Base-by-base conservation (phyloP, 2,113 vertebrate genomes). In the Nettapus auritus region DNA sequence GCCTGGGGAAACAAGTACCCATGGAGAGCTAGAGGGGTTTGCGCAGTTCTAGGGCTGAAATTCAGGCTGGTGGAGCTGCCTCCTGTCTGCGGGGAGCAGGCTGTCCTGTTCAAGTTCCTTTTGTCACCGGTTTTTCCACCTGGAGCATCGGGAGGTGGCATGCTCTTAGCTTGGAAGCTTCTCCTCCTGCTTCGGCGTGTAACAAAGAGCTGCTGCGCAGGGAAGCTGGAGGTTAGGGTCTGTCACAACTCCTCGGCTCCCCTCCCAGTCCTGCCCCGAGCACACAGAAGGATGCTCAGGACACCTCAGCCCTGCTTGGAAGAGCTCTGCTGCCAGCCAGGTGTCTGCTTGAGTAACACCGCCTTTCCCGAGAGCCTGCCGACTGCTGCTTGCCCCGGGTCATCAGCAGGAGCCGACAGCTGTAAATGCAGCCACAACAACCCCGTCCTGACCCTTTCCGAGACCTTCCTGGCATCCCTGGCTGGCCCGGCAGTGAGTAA, bases 11-110 rank as follows among this genome's bases (percentile, higher is more conserved):
- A 29, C 60, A 59, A 10, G 66, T 10, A 22, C 10, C 36, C 2
- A 0, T 33, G 50, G 59, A 62, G n/a, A 46, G 7, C 33, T 46
- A 33, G 34, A 1, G 8, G 81, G 2, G 31, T 67, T 79, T 28
- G 36, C 7, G 46, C n/a, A 73, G 20, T 34, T 86, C 33, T 8
- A 28, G 71, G 68, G 36, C 40, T 81, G n/a, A 40, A 83, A 74
- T 42, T 66, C 23, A 21, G 28, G 40, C 28, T 26, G 3, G 0
- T 26, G 34, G 1, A 66, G 3, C 21, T 63, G 50, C 5, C 19
- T 69, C 9, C 20, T 57, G 25, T 48, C 66, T 0, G 2, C 56
- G 48, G 16, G 42, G 38, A 56, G 56, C 36, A 75, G 5, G 9
- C 13, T 55, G 3, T 53, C 23, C 9, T 85, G 12, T 52, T 73